These are phyloP conservation scores for Theristicus caerulescens DNA, from an alignment of 2,113 vertebrate genomes.

Conservation along the genomic window DNA sequence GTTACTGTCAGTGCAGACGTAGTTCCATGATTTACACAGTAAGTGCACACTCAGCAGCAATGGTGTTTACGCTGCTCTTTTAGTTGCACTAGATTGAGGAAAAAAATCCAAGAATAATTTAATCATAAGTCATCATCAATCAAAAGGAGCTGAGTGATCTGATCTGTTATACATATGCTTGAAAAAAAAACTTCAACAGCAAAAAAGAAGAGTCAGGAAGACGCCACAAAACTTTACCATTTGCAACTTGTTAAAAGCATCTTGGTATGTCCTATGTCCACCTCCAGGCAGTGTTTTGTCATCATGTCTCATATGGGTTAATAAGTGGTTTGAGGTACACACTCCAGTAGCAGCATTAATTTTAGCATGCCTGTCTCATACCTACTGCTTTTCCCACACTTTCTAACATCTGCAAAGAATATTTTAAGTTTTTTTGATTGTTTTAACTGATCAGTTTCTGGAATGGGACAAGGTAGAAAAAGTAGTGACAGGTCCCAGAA, in stretches of 20 bases:
- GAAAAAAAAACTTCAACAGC: neutral
- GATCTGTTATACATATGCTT: neutral
- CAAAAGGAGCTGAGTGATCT: neutral
- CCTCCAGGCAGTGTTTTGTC: neutral
- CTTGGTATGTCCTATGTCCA: neutral
- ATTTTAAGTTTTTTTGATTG: neutral
- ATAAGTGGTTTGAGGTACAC: neutral
- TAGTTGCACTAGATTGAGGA: neutral
- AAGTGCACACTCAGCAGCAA: neutral
- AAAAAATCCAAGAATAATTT: neutral
- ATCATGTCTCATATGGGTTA: neutral
- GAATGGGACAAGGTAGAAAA: neutral
- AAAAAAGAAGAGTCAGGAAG: neutral
- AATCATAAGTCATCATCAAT: neutral
- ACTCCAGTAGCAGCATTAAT: neutral
- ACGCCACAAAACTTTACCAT: neutral
- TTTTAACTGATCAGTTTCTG: neutral
- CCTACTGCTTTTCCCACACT: neutral
- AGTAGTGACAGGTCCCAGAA: neutral
- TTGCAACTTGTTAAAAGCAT: neutral
- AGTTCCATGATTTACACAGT: neutral
- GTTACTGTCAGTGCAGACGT: neutral
- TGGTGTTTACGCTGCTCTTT: neutral
- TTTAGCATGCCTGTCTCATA: neutral
- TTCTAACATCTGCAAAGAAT: neutral